phyloP scores from a whole-genome alignment of 2,113 vertebrate genomes.

The Leptosomus discolor region DNA sequence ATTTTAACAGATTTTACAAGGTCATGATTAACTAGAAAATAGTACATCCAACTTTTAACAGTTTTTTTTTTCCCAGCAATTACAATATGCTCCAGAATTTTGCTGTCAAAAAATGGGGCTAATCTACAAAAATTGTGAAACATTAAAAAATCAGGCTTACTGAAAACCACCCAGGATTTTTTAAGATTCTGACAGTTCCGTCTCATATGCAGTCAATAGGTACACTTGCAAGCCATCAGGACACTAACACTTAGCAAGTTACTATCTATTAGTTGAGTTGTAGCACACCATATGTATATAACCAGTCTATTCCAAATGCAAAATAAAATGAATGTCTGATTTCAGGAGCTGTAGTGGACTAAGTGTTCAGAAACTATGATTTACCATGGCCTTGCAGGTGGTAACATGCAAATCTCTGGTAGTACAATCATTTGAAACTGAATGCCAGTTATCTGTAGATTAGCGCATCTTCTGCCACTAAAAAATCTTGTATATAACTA shows the following conservation, averaged over 20 bases:
- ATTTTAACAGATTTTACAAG: neutral
- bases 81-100: neutral
- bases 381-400: neutral
- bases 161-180: neutral
- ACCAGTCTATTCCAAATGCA: neutral
- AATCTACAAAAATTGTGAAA: neutral
- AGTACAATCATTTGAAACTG: neutral
- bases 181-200: neutral
- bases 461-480: neutral
- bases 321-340: neutral
- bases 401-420: neutral
- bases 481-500: neutral
- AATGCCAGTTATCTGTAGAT: neutral
- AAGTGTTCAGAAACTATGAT: neutral
- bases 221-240: neutral
- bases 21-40: neutral
- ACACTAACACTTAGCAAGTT: neutral
- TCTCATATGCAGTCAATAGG: neutral
- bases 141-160: neutral
- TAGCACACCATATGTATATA: neutral
- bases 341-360: neutral
- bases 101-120: neutral
- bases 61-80: neutral
- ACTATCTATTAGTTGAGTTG: neutral
- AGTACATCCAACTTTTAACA: neutral